These are phyloP conservation scores for Criorhina ranunculi DNA, from an alignment of 2,888 invertebrate species.

Conservation along the genomic window DNA sequence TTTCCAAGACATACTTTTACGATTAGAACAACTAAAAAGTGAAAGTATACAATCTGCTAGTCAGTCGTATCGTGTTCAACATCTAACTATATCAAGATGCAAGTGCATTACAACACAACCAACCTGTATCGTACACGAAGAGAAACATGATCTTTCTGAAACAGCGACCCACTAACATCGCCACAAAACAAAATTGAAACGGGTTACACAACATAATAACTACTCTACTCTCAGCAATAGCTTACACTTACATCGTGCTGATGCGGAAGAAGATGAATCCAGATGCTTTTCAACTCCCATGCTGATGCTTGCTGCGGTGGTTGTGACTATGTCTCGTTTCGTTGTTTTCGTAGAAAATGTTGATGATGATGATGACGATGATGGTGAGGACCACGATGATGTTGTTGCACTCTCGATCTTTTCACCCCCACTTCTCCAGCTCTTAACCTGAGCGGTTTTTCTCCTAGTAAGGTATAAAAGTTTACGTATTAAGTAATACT, in stretches of 20 bases:
- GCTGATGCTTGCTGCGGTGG: slow-evolving; percentile 76
- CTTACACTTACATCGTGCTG: slow-evolving; percentile 81
- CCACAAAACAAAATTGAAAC: slow-evolving; percentile 59
- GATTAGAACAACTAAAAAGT: slow-evolving; percentile 34
- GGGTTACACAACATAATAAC: slow-evolving; percentile 52
- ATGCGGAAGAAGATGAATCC: slow-evolving; percentile 77
- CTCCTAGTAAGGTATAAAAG: slow-evolving; percentile 76
- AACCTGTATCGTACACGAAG: slow-evolving; percentile 61
- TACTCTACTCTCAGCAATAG: slow-evolving; percentile 36
- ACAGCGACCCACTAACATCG: slow-evolving; percentile 76
- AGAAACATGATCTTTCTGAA: slow-evolving; percentile 68
- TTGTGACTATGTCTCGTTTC: slow-evolving; percentile 77
- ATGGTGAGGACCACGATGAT: slow-evolving; percentile 68
- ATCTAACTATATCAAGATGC: slow-evolving; percentile 33
- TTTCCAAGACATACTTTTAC: background rate
- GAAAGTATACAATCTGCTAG: slow-evolving; percentile 30
- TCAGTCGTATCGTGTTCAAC: background rate
- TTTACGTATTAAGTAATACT: background rate
- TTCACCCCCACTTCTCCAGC: slow-evolving; percentile 81
- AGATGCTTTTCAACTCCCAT: slow-evolving; percentile 83
- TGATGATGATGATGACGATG: slow-evolving; percentile 68
- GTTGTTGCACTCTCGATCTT: slow-evolving; percentile 64
- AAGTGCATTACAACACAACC: slow-evolving; percentile 47
- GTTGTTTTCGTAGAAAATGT: slow-evolving; percentile 77
- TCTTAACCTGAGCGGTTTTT: slow-evolving; percentile 80